Evolutionary conservation across 1,140 invertebrate genomes (phyloP), one percentile per base, ranked within the genome.

Genomic region (Laupala kohalensis): DNA sequence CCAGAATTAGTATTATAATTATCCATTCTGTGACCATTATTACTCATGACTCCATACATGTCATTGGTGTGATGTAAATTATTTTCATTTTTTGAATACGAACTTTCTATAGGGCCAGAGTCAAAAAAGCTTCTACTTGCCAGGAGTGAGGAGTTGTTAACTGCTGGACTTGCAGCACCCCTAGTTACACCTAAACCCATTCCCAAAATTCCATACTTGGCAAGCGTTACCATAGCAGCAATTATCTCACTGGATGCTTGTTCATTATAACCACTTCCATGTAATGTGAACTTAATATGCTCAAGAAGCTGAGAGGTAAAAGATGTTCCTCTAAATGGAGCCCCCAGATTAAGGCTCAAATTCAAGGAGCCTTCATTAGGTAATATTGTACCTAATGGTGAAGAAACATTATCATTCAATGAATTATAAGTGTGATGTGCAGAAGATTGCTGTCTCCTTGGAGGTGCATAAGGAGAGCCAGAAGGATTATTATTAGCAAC

Each of bases 401-500:
- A 28, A 27, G 67, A 13, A 12, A 68, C 25, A 29, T 25, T 9
- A 3, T 13, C 5, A 23, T 68, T 68, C 27, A 68, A 29, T 28
- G 67, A 68, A 68, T 29, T 29, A 29, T 29, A 68, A 23, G 26
- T 68, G n/a, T n/a, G n/a, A 53, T 53, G 37, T 29, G n/a, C 4
- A 6, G 72, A 62, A 19, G 72, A 27, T 62, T 19, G 30, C 26
- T 69, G 67, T 19, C 72, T 67, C 13, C 70, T 30, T 5, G 23
- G 30, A 30, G 89, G 85, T 84, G 95, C 94, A 83, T 95, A 97
- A 15, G 95, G 95, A 73, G 94, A 97, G 67, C 95, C 95, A 63
- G 95, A 96, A 24, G 95, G 95, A 85, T 97, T 97, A 82, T 93
- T 95, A 85, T 96, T 97, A 74, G 95, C 95, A 68, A 97, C 94